A percentile compares a stretch with the other conserved stretches of the same genome.
phyloP scores from a whole-genome alignment of 2,888 invertebrate genomes.

The Drosophila niveifrons region DNA sequence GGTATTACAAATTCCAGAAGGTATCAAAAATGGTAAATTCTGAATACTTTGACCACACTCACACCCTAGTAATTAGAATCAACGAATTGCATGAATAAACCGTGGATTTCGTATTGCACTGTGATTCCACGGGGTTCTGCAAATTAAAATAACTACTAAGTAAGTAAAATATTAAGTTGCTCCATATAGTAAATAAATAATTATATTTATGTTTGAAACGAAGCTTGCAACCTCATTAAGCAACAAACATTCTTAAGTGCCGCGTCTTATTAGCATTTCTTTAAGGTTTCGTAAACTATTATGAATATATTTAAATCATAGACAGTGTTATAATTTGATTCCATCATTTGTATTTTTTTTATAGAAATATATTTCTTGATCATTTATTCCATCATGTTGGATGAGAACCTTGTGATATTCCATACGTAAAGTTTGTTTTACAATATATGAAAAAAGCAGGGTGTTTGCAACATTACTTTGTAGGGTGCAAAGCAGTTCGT shows the following conservation, averaged over 20 bases:
- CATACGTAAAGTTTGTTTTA: too few relatives aligned
- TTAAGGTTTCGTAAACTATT: neutral
- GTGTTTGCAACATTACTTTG: conserved; percentile 8
- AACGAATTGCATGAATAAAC: conserved; percentile 63
- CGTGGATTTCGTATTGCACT: conserved; percentile 45
- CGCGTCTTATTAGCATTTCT: neutral
- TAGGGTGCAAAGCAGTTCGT: conserved; percentile 14
- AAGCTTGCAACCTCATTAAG: neutral
- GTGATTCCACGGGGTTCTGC: conserved; percentile 32
- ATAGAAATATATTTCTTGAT: too few relatives aligned
- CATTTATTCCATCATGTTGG: too few relatives aligned
- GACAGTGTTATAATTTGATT: too few relatives aligned
- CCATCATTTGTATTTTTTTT: too few relatives aligned
- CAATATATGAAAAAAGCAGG: neutral
- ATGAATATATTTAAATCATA: too few relatives aligned
- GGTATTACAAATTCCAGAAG: conserved; percentile 72
- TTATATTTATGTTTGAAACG: neutral
- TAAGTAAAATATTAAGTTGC: neutral
- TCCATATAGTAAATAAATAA: neutral
- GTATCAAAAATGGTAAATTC: conserved; percentile 44
- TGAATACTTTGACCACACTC: conserved; percentile 70
- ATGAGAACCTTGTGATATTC: too few relatives aligned
- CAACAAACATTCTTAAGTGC: conserved; percentile 4
- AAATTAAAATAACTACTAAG: conserved; percentile 1
- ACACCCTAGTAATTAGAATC: conserved; percentile 61